Percentiles rank a stretch among this genome's conserved stretches.
Conservation (phyloP, 1,140 invertebrate species). For the Bombus difficillimus region DNA sequence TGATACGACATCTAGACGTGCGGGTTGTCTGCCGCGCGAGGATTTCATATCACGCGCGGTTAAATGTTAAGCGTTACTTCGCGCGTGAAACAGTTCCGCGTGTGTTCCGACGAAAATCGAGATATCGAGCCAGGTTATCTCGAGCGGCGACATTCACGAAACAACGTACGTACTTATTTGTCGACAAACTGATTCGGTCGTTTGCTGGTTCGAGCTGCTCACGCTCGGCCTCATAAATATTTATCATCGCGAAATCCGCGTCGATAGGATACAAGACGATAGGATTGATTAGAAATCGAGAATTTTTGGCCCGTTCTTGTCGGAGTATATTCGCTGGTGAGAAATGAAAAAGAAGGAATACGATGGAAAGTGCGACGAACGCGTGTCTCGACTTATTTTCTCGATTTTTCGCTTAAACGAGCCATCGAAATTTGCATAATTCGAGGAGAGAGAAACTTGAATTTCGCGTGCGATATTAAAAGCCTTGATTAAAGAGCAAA, state of each 20-base stretch:
- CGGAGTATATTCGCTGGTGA: no score
- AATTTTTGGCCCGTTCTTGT: neutral
- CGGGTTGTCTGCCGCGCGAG: slow-evolving; percentile 12
- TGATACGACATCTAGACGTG: slow-evolving; percentile 38
- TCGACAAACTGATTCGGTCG: neutral
- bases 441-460: neutral
- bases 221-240: neutral
- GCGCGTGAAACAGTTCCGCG: slow-evolving; percentile 5
- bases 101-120: neutral
- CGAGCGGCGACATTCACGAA: slow-evolving; percentile 17
- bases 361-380: neutral
- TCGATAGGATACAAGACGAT: neutral
- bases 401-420: neutral
- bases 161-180: slow-evolving; percentile 18
- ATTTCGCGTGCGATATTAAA: neutral
- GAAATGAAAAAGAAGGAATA: neutral
- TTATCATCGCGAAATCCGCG: neutral
- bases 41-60: slow-evolving; percentile 24
- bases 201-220: neutral
- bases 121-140: neutral
- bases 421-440: neutral
- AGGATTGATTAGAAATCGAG: neutral
- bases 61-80: neutral
- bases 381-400: neutral
- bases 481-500: neutral